Base-by-base conservation (phyloP, 2,113 vertebrate genomes). In the Paramormyrops kingsleyae region DNA sequence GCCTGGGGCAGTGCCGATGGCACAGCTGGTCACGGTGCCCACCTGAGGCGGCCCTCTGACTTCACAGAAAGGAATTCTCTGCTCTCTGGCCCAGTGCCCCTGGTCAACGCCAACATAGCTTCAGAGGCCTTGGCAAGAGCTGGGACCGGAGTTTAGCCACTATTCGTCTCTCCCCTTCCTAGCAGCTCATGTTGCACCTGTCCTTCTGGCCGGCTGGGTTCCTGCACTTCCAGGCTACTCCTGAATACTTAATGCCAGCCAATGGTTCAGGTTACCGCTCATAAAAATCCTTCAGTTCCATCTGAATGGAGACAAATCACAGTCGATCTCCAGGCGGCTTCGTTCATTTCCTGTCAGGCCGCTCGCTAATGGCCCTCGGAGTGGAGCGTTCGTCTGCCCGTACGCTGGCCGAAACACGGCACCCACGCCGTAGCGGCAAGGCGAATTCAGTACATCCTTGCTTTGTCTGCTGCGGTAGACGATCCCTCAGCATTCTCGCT, bases 161-260 rank as follows among this genome's bases (percentile, higher is more conserved):
- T 31, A 39, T 31, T 49, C 66, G 7, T 31, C 89, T 85, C 77
- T 53, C 5, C 46, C 56, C 39, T 4, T 59, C 50, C 52, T 47
- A 21, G 56, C 77, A 39, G 52, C 50, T 89, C 89, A 15, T 10
- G 77, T 66, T 66, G 52, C 89, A 84, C 24, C 24, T 39, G 89
- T 85, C 89, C 24, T 84, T 52, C 53, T 4, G 50, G 24, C 21
- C 7, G 77, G 56, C 74, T n/a, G 80, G 39, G 52, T 84, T 13
- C 88, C 74, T 39, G 31, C 50, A 35, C 77, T 19, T 21, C 77
- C 21, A 56, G 77, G 50, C 50, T 44, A 35, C 13, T 5, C 50
- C 89, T 85, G 42, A 89, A 89, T 89, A 89, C 50, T 85, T 85
- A 83, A 89, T 85, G 80, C 21, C 39, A 83, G 9, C 39, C 52